Base-by-base conservation (phyloP, 2,888 invertebrate species). In the Drosophila ustulata region DNA sequence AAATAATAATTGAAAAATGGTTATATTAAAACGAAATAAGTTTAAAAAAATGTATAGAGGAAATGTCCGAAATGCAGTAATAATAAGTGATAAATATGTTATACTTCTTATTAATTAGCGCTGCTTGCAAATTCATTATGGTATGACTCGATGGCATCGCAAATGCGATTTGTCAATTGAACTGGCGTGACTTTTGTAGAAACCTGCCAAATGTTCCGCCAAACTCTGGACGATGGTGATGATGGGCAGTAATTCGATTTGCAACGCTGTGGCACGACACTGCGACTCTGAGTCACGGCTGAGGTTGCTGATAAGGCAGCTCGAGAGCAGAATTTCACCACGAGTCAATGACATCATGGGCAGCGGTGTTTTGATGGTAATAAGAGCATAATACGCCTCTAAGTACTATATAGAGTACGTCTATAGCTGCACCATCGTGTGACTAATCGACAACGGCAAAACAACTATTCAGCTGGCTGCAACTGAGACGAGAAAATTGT, bases 341-440 rank as follows among this genome's bases (percentile, higher is more conserved):
- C 45, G 47, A 43, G 25, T 13, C 43, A 65, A 81, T 82, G 86
- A 83, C 86, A 81, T 86, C 86, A 83, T 72, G n/a, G 9, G 5
- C 6, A 18, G 30, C 41, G 8, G 34, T 47, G 59, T 26, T 52
- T 9, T 30, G 51, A 41, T 13, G 18, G 28, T 4, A 43, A 28
- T 28, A 18, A 4, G 9, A 28, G 3, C 8, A 18, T 26, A 37
- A 18, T 34, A 46, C 9, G 18, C 9, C n/a, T 26, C 1, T 11
- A 11, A 34, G 30, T 43, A 30, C 9, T 43, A 34, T 56, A 45
- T 55, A 28, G 28, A 5, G 28, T 4, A 28, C 4, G 11, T 45
- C 9, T 55, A 45, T 43, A 56, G 26, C 52, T 52, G 59, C 59
- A 59, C 4, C 32, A 32, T 7, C 32, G 25, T 26, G 49, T 68